Conservation (phyloP, 37 sponge, comb jelly and placozoan species). For the Agelas oroides region DNA sequence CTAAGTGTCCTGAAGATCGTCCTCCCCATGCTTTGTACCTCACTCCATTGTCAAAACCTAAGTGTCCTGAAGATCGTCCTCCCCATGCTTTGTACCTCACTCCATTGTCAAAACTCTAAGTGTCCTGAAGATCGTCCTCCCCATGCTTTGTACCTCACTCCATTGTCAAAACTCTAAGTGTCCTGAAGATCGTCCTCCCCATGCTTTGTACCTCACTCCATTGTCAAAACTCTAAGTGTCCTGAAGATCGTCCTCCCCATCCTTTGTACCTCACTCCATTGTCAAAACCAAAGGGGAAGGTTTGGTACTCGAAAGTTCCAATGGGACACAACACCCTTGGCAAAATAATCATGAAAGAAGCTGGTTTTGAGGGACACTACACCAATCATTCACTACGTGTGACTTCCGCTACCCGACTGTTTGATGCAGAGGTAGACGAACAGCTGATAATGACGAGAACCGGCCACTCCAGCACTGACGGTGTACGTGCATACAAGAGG, state of each 20-base stretch:
- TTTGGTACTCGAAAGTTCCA: slow-evolving; percentile 6
- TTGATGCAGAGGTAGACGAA: no score
- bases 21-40: background rate
- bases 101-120: background rate
- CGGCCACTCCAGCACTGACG: no score
- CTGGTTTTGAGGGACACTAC: slow-evolving; percentile 15
- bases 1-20: background rate
- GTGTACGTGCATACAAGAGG: no score
- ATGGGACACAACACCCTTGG: slow-evolving; percentile 8
- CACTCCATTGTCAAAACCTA: background rate
- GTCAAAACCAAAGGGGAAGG: background rate
- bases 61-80: background rate
- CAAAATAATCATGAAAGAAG: background rate
- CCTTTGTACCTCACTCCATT: background rate
- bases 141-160: background rate
- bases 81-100: background rate
- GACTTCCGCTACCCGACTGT: no score
- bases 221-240: background rate
- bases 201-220: slow-evolving; percentile 6
- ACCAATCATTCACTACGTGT: slow-evolving; percentile 7
- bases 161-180: background rate
- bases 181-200: background rate
- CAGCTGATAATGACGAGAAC: no score
- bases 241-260: background rate
- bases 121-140: background rate